phyloP scores from a whole-genome alignment of 2,113 vertebrate species.

The Hiodon tergisus region DNA sequence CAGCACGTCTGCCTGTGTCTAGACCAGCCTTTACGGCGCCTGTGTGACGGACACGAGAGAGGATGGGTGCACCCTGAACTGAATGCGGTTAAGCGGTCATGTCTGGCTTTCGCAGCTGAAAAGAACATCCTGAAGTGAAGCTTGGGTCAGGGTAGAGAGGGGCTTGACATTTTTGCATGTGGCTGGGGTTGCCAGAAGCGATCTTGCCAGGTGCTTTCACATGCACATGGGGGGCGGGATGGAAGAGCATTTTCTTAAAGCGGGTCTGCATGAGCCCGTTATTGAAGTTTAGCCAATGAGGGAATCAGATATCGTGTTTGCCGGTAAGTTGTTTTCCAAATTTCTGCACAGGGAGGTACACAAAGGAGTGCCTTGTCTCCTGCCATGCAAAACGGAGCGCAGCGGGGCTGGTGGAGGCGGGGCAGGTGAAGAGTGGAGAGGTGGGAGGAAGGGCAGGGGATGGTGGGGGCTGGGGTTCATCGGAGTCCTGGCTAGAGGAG shows the following conservation, averaged over 20 bases:
- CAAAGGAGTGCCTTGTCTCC: not conserved
- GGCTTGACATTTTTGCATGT: conserved; percentile 36
- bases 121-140: conserved; percentile 26
- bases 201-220: conserved; percentile 56
- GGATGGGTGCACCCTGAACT: conserved; percentile 20
- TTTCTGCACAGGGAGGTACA: not conserved
- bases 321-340: not conserved
- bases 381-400: not conserved
- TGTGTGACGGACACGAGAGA: not conserved
- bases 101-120: conserved; percentile 33
- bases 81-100: conserved; percentile 46
- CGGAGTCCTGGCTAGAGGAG: not conserved
- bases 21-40: not conserved
- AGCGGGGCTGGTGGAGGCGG: not conserved
- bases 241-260: too few relatives aligned
- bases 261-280: conserved; percentile 2
- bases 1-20: not conserved
- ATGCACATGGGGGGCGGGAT: too few relatives aligned
- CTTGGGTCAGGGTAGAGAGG: not conserved
- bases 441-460: not conserved
- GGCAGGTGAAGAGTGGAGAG: not conserved
- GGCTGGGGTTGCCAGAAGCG: conserved; percentile 42
- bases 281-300: conserved; percentile 11
- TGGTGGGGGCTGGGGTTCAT: not conserved
- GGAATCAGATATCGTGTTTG: conserved; percentile 28